Evolutionary conservation across 2,113 vertebrate genomes (phyloP).

Genomic region (Irena cyanogastra): DNA sequence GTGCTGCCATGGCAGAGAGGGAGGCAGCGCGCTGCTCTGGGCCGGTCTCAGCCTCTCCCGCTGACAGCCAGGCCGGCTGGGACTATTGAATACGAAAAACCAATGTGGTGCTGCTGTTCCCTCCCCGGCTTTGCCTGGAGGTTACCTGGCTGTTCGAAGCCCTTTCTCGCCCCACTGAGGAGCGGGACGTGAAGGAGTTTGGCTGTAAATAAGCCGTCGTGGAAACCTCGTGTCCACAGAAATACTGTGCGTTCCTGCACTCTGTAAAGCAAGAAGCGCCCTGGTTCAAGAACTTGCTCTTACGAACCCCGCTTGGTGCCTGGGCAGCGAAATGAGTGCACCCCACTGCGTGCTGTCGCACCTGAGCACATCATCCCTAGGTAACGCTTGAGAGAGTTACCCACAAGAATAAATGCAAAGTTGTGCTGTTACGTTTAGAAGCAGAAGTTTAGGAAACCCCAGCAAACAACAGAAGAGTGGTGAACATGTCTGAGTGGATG

Average conservation of each 20-base stretch:
- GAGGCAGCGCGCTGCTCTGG: neutral
- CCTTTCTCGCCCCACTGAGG: accelerated
- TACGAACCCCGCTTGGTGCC: accelerated
- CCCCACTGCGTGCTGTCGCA: accelerated
- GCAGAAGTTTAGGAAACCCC: neutral
- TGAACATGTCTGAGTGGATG: accelerated
- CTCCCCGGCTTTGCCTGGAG: accelerated
- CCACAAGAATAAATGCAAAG: neutral
- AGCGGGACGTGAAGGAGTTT: accelerated
- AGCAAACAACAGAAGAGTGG: accelerated
- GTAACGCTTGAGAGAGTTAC: no score
- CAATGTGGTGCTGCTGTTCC: accelerated
- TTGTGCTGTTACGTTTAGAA: neutral
- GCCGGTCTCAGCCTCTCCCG: accelerated
- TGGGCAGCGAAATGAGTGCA: accelerated
- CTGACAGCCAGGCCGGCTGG: accelerated
- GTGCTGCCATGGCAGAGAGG: neutral
- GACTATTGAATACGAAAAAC: accelerated
- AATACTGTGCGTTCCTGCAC: accelerated
- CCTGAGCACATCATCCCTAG: neutral
- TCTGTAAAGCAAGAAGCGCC: accelerated
- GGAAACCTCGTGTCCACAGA: accelerated
- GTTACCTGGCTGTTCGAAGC: neutral
- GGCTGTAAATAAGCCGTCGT: accelerated
- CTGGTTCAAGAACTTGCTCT: neutral